Conservation (phyloP, 2,797 vertebrate genomes). For the Sebastes nivosus region DNA sequence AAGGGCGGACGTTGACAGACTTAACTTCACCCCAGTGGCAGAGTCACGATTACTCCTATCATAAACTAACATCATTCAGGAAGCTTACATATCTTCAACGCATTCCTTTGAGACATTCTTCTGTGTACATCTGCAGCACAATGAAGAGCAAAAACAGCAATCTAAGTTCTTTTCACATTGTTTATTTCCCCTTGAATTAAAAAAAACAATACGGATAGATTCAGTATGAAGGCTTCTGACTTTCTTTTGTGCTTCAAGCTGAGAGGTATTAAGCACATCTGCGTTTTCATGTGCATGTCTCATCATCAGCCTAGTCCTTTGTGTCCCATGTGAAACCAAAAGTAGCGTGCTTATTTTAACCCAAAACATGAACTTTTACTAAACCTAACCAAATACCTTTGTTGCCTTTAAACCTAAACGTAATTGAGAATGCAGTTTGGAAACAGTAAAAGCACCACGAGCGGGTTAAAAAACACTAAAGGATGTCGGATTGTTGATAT, state of each 20-base stretch:
- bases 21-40: not conserved
- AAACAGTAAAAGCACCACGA: too few relatives aligned
- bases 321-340: too few relatives aligned
- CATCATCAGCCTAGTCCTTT: not conserved
- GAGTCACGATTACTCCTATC: constrained; percentile 11
- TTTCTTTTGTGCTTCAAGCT: not conserved
- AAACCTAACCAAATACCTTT: too few relatives aligned
- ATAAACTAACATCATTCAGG: not conserved
- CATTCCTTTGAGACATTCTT: constrained; percentile 11
- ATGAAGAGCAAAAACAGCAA: not conserved
- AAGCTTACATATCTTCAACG: not conserved
- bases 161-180: not conserved
- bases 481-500: too few relatives aligned
- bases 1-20: not conserved
- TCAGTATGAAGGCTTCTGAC: not conserved
- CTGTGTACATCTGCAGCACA: not conserved
- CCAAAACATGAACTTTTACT: too few relatives aligned
- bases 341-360: too few relatives aligned
- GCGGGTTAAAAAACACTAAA: too few relatives aligned
- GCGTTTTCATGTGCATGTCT: not conserved
- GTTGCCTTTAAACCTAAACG: too few relatives aligned
- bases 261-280: not conserved
- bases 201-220: not conserved
- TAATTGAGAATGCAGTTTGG: too few relatives aligned
- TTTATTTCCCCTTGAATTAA: not conserved